Evolutionary conservation across 2,888 invertebrate genomes (phyloP), one percentile per base, ranked within the genome.

Genomic region (Acanthosoma haemorrhoidale): DNA sequence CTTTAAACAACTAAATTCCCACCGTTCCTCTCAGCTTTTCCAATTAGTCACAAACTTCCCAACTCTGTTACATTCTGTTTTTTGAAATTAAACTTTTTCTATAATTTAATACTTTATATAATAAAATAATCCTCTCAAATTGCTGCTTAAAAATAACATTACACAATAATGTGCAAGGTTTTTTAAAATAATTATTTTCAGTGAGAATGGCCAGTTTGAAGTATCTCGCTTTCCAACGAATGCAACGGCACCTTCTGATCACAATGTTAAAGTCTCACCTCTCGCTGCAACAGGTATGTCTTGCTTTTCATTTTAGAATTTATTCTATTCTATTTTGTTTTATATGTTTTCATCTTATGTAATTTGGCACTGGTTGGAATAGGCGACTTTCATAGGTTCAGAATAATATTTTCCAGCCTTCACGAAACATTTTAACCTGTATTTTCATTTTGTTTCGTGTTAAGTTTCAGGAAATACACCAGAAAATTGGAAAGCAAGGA

Each of bases 151-250:
- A n/a, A n/a, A n/a, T n/a, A n/a, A n/a, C n/a, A n/a, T n/a, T n/a
- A n/a, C n/a, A n/a, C n/a, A n/a, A n/a, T n/a, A n/a, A n/a, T n/a
- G n/a, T n/a, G n/a, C n/a, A n/a, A n/a, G n/a, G n/a, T n/a, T n/a
- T n/a, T n/a, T n/a, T n/a, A n/a, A 0, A 21, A 1, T 6, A 5
- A 21, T 57, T 58, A 21, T 29, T 64, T 64, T 34, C 16, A 72
- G 72, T 70, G 72, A 72, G n/a, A 67, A 72, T 59, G 70, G 70
- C 9, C 66, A 16, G 9, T 72, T 72, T 61, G 72, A 72, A 69
- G 72, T 72, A 18, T 43, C 67, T 60, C 61, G 39, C 29, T 72
- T 67, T 39, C 60, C 43, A 32, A 43, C 51, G 15, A 31, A 39
- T 25, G 60, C 69, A n/a, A 11, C 60, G 16, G 29, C 69, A 39